Evolutionary conservation across 2,113 vertebrate species (phyloP).

Genomic region (Thymallus thymallus): DNA sequence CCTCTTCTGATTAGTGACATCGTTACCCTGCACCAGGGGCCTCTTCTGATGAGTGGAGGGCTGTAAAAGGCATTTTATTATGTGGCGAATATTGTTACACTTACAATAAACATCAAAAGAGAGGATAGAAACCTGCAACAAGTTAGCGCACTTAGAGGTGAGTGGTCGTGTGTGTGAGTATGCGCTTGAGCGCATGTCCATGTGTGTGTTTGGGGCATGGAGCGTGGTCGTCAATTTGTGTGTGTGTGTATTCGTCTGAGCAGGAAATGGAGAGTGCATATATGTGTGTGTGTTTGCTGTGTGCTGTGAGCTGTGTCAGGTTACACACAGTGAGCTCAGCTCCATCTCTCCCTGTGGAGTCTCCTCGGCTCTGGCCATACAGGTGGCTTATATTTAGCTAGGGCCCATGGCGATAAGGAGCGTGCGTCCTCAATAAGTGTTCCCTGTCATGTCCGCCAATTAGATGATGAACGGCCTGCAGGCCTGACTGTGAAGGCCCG

Average conservation of each 20-base stretch:
- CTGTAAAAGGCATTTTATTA: slow-evolving; percentile 38
- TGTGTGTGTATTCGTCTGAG: not conserved
- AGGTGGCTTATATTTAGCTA: slow-evolving; percentile 7
- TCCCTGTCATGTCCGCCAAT: slow-evolving; percentile 36
- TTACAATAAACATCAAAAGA: slow-evolving; percentile 41
- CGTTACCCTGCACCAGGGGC: slow-evolving; percentile 19
- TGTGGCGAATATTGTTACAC: slow-evolving; percentile 45
- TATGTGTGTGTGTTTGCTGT: not conserved
- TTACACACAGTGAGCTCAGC: slow-evolving; percentile 5
- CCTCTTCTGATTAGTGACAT: slow-evolving; percentile 34
- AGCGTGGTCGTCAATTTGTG: too few species aligned
- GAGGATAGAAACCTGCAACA: slow-evolving; percentile 25
- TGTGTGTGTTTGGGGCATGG: too few species aligned
- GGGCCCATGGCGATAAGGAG: slow-evolving; percentile 7
- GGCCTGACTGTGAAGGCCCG: slow-evolving; percentile 40
- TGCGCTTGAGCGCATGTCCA: too few species aligned
- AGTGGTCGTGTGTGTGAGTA: not conserved
- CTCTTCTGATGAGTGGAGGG: slow-evolving; percentile 24
- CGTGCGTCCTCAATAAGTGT: slow-evolving; percentile 20
- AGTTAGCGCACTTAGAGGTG: slow-evolving; percentile 7
- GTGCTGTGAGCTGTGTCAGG: not conserved
- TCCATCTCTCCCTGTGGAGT: not conserved
- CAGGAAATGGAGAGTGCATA: not conserved
- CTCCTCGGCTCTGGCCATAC: not conserved
- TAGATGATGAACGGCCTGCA: slow-evolving; percentile 54